Conservation (phyloP, 2,113 vertebrate species). For the Halcyon senegalensis region DNA sequence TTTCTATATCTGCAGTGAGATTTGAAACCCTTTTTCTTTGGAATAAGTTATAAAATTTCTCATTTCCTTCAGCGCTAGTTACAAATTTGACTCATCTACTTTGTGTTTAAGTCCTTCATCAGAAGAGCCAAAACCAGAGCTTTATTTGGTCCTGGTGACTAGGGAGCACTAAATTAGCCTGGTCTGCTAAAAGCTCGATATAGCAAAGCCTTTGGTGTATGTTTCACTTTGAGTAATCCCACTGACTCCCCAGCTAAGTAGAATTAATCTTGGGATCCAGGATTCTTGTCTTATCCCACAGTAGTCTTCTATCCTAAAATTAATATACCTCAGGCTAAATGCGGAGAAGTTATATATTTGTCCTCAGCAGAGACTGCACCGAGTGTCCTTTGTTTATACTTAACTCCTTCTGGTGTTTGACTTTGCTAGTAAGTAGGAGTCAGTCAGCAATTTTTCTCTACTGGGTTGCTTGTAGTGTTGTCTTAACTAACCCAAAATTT, state of each 20-base stretch:
- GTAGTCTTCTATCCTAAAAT: slow-evolving; percentile 48
- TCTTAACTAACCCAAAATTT: not conserved
- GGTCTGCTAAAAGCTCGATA: not conserved
- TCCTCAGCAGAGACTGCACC: not conserved
- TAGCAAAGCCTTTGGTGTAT: not conserved
- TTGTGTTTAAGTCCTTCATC: not conserved
- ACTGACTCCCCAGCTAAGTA: slow-evolving; percentile 44
- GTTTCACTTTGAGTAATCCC: slow-evolving; percentile 47
- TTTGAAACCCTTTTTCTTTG: not conserved
- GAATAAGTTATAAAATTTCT: not conserved
- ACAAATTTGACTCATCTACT: not conserved
- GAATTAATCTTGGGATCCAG: slow-evolving; percentile 57
- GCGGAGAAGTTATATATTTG: not conserved
- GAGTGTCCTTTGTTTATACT: not conserved
- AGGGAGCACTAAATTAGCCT: slow-evolving; percentile 30
- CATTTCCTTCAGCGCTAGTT: slow-evolving; percentile 2
- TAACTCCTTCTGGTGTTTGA: slow-evolving; percentile 31
- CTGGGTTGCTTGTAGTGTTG: not conserved
- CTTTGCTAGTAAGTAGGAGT: not conserved
- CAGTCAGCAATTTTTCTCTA: not conserved
- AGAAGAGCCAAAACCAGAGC: not conserved
- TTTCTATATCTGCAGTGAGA: not conserved
- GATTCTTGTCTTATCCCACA: slow-evolving; percentile 39
- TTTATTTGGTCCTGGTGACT: not conserved
- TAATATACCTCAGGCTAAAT: slow-evolving; percentile 15